Evolutionary conservation across 2,113 vertebrate genomes (phyloP).

Genomic region (Sinocyclocheilus rhinocerous): DNA sequence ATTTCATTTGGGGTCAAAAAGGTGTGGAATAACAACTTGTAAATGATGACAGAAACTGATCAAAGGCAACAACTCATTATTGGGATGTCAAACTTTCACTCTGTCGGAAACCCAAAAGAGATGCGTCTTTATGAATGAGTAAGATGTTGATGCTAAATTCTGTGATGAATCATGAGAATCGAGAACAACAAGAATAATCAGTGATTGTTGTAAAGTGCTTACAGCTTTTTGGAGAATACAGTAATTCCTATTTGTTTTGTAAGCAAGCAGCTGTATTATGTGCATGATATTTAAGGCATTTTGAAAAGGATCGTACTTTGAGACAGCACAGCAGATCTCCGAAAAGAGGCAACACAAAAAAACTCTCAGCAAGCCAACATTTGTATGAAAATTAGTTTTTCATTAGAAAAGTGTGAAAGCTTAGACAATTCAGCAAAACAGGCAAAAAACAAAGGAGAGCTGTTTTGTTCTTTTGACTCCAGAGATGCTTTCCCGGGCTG

Average conservation of each 20-base stretch:
- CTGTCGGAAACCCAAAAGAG: conserved; percentile 45
- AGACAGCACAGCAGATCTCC: background rate
- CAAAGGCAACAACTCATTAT: conserved; percentile 70
- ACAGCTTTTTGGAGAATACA: background rate
- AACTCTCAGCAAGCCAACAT: background rate
- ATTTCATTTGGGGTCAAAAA: conserved; percentile 61
- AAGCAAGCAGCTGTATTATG: background rate
- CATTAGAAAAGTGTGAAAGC: background rate
- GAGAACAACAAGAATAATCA: background rate
- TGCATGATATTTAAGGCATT: background rate
- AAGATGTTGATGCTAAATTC: conserved; percentile 61
- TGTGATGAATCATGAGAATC: conserved; percentile 4
- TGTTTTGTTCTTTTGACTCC: conserved; percentile 24
- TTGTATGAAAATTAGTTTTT: background rate
- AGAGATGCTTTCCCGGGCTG: background rate
- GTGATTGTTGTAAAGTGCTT: background rate
- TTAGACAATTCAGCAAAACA: background rate
- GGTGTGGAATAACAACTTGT: conserved; percentile 56
- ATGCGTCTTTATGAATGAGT: conserved; percentile 35
- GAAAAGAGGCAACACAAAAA: background rate
- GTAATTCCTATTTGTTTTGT: background rate
- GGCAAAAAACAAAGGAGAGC: background rate
- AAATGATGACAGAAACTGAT: conserved; percentile 65
- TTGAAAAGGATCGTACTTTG: background rate
- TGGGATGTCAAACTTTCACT: conserved; percentile 60